These are phyloP conservation scores for Nasalis larvatus DNA, from an alignment of 2,113 vertebrate genomes.

Conservation along the genomic window DNA sequence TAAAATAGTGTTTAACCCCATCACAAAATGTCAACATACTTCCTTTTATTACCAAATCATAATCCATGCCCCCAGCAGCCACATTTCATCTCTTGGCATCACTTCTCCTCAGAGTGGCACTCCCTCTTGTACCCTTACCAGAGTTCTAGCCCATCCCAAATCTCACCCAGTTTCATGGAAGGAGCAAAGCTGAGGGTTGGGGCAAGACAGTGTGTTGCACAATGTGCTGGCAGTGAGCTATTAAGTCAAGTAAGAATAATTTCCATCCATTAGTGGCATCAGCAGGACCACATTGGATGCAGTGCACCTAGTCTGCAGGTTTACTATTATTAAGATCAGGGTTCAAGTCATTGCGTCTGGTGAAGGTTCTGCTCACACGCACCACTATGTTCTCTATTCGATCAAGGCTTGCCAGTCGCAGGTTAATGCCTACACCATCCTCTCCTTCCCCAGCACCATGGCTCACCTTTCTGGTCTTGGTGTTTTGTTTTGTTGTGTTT, in stretches of 20 bases:
- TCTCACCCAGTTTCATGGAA: not conserved
- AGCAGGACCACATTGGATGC: not conserved
- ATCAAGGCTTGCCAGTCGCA: not conserved
- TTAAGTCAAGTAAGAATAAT: not conserved
- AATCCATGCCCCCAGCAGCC: no score
- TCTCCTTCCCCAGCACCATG: rapidly evolving
- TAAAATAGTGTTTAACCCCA: not conserved
- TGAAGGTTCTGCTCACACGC: not conserved
- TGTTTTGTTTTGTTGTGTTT: not conserved
- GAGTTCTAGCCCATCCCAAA: no score
- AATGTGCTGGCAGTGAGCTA: not conserved
- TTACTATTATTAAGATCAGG: not conserved
- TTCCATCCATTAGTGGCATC: not conserved
- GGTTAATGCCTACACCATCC: not conserved
- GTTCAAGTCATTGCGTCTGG: not conserved
- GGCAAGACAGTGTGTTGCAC: not conserved
- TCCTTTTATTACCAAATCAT: not conserved
- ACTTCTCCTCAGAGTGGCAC: not conserved
- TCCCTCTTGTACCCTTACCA: not conserved
- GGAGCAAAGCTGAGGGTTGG: not conserved
- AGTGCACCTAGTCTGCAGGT: not conserved
- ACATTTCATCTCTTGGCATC: not conserved
- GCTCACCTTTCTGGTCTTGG: not conserved
- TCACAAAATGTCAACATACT: not conserved
- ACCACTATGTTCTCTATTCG: not conserved